Conservation (phyloP, 2,888 invertebrate species). For the Scaptomyza parva region DNA sequence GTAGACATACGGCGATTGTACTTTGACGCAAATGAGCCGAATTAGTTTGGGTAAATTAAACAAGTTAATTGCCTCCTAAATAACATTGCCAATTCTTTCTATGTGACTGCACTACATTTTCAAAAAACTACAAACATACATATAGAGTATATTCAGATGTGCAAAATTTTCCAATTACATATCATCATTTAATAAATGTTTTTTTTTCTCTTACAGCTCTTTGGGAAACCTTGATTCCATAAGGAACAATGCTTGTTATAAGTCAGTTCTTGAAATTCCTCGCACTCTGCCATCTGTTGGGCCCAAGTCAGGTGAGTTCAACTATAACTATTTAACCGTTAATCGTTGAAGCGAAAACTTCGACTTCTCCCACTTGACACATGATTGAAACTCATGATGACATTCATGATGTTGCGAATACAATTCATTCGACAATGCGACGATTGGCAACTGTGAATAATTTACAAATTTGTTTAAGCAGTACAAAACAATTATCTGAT, state of each 20-base stretch:
- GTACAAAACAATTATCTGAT: conserved; percentile 61
- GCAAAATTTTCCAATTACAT: background rate
- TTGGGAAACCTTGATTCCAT: background rate
- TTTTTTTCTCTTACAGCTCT: conserved; percentile 3
- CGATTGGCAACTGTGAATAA: conserved; percentile 72
- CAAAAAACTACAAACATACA: background rate
- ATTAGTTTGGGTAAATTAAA: conserved; percentile 70
- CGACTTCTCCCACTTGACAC: conserved; percentile 64
- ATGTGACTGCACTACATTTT: conserved; percentile 16
- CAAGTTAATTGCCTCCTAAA: conserved; percentile 59
- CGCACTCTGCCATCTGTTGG: conserved; percentile 75
- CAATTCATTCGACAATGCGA: conserved; percentile 54
- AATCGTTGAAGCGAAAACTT: background rate
- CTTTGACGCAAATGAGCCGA: conserved; percentile 67
- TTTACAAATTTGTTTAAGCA: conserved; percentile 58
- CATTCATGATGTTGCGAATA: conserved; percentile 64
- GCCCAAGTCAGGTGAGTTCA: conserved; percentile 77
- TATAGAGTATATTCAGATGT: conserved; percentile 5
- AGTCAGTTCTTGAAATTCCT: conserved; percentile 64
- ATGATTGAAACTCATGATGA: conserved; percentile 60
- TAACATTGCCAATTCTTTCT: conserved; percentile 27
- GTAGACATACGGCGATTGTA: conserved; percentile 47
- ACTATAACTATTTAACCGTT: background rate
- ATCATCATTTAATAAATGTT: background rate
- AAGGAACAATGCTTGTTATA: conserved; percentile 49